A percentile compares a stretch with the other conserved stretches of the same genome.
Conservation (phyloP, 1,140 invertebrate genomes). For the Drosophila navojoa region DNA sequence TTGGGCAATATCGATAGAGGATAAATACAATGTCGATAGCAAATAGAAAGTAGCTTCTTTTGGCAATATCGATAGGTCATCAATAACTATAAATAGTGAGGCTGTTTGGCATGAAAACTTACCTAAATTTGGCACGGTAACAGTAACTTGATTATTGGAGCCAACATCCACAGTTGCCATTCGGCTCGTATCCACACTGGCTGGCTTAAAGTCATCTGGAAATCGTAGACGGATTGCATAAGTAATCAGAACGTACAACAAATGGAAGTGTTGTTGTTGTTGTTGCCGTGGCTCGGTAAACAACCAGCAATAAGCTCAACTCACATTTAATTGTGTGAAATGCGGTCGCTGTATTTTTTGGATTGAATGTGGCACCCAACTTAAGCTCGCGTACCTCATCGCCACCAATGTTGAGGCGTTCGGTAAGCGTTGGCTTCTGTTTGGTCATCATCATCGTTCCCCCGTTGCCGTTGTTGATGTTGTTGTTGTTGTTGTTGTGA, state of each 20-base stretch:
- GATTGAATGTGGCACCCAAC: slow-evolving; percentile 91
- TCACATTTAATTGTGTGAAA: slow-evolving; percentile 96
- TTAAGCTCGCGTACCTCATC: slow-evolving; percentile 91
- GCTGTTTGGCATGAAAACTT: slow-evolving; percentile 69
- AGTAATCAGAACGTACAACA: slow-evolving; percentile 15
- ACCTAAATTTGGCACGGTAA: slow-evolving; percentile 96
- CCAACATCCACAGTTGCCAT: slow-evolving; percentile 95
- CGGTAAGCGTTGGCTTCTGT: slow-evolving; percentile 73
- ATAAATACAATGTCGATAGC: no score
- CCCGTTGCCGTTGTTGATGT: slow-evolving; percentile 31
- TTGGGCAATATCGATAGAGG: no score
- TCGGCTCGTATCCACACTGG: slow-evolving; percentile 96
- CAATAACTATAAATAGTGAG: no score
- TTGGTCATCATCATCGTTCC: slow-evolving; percentile 81
- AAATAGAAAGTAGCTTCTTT: no score
- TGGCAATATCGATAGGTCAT: no score
- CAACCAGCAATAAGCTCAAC: slow-evolving; percentile 51
- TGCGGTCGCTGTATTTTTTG: slow-evolving; percentile 85
- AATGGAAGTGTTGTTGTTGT: background rate
- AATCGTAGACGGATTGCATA: slow-evolving; percentile 56
- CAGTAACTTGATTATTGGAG: slow-evolving; percentile 93
- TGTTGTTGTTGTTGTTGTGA: slow-evolving; percentile 33
- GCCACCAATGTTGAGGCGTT: slow-evolving; percentile 88
- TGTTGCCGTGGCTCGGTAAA: background rate
- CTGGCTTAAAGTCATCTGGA: slow-evolving; percentile 98